Percentiles rank a stretch among this genome's conserved stretches.
Conservation (phyloP, 2,888 invertebrate species). For the Shargacucullia verbasci region DNA sequence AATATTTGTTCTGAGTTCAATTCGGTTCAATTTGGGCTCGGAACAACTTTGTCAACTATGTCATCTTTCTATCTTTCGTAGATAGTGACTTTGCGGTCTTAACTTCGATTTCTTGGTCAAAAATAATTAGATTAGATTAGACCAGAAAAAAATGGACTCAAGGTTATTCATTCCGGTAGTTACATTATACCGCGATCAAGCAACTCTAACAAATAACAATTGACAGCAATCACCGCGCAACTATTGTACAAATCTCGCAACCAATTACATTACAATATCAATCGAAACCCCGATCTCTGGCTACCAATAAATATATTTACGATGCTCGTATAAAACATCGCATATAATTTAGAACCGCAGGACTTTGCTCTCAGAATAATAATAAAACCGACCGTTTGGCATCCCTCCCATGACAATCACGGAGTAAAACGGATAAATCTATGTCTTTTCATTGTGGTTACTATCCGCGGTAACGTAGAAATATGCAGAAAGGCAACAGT, state of each 20-base stretch:
- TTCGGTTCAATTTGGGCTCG: too few relatives aligned
- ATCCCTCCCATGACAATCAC: constrained; percentile 56
- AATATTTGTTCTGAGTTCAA: too few relatives aligned
- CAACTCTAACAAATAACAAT: too few relatives aligned
- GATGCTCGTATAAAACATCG: constrained; percentile 19
- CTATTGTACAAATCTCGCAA: not conserved
- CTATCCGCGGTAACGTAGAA: constrained; percentile 8
- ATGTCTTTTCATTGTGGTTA: constrained; percentile 27
- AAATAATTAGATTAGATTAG: too few relatives aligned
- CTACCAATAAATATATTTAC: constrained; percentile 33
- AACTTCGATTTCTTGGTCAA: too few relatives aligned
- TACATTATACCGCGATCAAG: too few relatives aligned
- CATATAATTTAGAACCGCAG: constrained; percentile 34
- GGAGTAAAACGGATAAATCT: constrained; percentile 51
- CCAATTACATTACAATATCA: not conserved
- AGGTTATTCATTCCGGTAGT: too few relatives aligned
- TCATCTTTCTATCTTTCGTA: too few relatives aligned
- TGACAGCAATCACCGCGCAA: not conserved
- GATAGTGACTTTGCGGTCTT: too few relatives aligned
- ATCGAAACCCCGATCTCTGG: not conserved
- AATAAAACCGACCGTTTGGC: constrained; percentile 55
- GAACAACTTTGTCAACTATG: too few relatives aligned
- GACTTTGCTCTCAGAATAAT: constrained; percentile 33
- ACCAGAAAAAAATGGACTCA: too few relatives aligned
- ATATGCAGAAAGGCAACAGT: not conserved